Percentiles rank a stretch among this genome's conserved stretches.
Conservation (phyloP, 2,888 invertebrate genomes). For the Rhyacophila evoluta region DNA sequence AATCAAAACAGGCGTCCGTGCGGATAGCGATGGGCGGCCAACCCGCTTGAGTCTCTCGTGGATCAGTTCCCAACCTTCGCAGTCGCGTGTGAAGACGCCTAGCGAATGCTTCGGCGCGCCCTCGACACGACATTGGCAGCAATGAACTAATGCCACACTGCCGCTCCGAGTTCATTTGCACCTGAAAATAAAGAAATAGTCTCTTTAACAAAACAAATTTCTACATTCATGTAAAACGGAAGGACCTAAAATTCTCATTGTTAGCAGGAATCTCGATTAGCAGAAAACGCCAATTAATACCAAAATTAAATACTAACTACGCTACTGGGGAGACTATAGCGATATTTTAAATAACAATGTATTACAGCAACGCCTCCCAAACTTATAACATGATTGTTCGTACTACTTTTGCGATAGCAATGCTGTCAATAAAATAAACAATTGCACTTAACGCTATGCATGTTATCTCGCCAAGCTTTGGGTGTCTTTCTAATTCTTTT, state of each 20-base stretch:
- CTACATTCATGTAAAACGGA: no score
- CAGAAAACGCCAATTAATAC: no score
- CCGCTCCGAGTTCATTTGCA: conserved; percentile 69
- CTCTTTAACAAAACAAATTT: background rate
- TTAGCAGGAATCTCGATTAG: no score
- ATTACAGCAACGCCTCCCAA: background rate
- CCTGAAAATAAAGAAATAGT: conserved; percentile 61
- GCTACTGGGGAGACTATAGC: no score
- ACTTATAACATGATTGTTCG: no score
- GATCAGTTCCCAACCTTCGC: conserved; percentile 74
- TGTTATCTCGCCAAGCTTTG: no score
- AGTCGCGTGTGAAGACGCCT: conserved; percentile 81
- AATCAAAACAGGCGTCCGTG: conserved; percentile 75
- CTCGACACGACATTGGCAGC: conserved; percentile 83
- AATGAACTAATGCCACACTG: conserved; percentile 78
- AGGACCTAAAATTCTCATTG: no score
- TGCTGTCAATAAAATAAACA: no score
- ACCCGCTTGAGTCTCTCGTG: conserved; percentile 63
- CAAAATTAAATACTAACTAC: no score
- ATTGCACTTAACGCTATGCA: no score
- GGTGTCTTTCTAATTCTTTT: no score
- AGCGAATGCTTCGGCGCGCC: conserved; percentile 85
- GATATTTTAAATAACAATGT: background rate
- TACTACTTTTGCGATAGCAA: no score
- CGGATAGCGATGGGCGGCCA: conserved; percentile 59